phyloP scores from a whole-genome alignment of 37 sponge, comb jelly and placozoan species.

The Crambe crambe region DNA sequence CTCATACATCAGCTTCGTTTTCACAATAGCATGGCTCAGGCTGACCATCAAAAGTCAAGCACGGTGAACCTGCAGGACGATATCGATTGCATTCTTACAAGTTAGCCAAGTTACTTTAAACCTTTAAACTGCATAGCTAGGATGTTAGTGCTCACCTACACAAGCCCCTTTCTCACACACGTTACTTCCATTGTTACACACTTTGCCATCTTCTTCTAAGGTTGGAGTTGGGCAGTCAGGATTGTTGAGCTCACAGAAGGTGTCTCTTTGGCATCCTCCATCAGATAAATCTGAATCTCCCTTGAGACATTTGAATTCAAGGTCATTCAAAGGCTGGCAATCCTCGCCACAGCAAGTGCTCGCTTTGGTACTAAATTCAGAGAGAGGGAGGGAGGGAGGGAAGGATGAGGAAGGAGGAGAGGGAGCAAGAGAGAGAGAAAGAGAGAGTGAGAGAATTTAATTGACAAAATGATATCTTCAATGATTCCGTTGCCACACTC shows the following conservation, averaged over 20 bases:
- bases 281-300: conserved; percentile 13
- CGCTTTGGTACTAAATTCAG: conserved; percentile 23
- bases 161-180: conserved; percentile 53
- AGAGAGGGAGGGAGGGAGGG: not conserved
- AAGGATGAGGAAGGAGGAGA: not conserved
- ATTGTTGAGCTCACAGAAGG: conserved; percentile 11
- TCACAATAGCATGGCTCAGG: conserved; percentile 19
- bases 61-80: conserved; percentile 37
- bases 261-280: conserved; percentile 31
- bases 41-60: not conserved
- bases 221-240: conserved; percentile 24
- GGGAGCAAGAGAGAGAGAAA: too few species aligned
- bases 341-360: conserved; percentile 24
- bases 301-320: conserved; percentile 12
- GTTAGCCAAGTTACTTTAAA: too few species aligned
- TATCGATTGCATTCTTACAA: too few species aligned
- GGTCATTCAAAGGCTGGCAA: not conserved
- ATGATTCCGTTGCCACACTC: conserved; percentile 84
- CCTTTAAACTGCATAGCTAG: too few species aligned
- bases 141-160: conserved; percentile 16
- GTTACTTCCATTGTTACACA: conserved; percentile 45
- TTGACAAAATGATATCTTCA: too few species aligned
- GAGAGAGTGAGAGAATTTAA: too few species aligned
- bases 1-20: conserved; percentile 17
- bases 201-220: conserved; percentile 2